Conservation (phyloP, 2,113 vertebrate genomes). For the Corydoras maculifer region DNA sequence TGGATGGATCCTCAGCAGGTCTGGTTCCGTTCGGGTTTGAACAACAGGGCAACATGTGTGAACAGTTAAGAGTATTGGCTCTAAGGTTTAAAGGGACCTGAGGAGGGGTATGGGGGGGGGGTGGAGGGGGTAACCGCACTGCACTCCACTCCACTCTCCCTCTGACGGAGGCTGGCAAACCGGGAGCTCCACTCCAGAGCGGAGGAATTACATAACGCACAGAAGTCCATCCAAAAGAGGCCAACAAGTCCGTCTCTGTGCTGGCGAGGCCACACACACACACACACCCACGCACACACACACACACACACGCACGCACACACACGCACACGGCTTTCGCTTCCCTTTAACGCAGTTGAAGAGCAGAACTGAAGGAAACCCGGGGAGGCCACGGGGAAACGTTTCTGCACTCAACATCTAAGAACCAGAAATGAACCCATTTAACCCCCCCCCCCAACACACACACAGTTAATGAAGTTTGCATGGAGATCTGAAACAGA, state of each 20-base stretch:
- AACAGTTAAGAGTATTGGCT: neutral
- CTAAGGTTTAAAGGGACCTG: constrained; percentile 23
- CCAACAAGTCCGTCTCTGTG: constrained; percentile 46
- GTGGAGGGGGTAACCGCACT: neutral
- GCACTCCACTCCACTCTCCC: constrained; percentile 17
- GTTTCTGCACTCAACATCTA: neutral
- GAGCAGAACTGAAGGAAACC: constrained; percentile 16
- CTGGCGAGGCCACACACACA: constrained; percentile 15
- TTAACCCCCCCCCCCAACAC: neutral
- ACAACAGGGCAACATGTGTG: neutral
- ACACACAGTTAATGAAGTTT: neutral
- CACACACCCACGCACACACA: constrained; percentile 16
- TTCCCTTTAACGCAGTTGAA: constrained; percentile 25
- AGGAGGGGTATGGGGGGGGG: neutral
- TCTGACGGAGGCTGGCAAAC: constrained; percentile 29
- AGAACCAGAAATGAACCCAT: neutral
- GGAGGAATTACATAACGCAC: constrained; percentile 43
- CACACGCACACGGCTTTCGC: constrained; percentile 28
- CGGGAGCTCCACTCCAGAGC: constrained; percentile 31
- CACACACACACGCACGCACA: constrained; percentile 16
- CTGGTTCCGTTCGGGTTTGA: too few species aligned
- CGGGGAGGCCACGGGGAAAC: neutral
- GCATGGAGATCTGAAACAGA: neutral
- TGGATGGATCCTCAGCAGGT: too few species aligned
- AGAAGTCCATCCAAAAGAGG: constrained; percentile 31